These are phyloP conservation scores for Ceyx melanurus DNA, from an alignment of 2,113 vertebrate species.

Conservation along the genomic window DNA sequence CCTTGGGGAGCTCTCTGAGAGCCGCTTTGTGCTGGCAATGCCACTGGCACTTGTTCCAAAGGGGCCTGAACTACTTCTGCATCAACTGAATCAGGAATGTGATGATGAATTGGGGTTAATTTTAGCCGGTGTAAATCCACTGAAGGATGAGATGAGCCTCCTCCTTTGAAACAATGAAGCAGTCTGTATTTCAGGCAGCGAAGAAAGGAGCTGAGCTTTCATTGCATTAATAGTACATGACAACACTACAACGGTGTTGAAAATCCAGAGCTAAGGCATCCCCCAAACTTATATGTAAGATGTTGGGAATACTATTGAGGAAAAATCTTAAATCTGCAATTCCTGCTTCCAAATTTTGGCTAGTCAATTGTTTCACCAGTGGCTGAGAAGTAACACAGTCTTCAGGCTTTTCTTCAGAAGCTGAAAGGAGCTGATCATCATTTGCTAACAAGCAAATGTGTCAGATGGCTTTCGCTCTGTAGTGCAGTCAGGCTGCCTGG, in stretches of 20 bases:
- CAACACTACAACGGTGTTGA: background rate
- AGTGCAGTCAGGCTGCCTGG: background rate
- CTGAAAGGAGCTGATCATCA: background rate
- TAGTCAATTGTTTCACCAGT: fast-evolving
- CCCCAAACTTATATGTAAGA: background rate
- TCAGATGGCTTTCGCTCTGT: background rate
- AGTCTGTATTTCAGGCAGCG: background rate
- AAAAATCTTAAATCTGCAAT: background rate
- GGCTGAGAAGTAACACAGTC: background rate
- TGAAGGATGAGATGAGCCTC: background rate
- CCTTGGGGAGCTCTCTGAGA: background rate
- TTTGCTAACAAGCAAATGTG: background rate
- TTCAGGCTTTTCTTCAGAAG: background rate
- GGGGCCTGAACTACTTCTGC: background rate
- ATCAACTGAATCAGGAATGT: background rate
- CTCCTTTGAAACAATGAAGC: background rate
- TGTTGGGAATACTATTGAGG: background rate
- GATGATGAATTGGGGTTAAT: background rate
- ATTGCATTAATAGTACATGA: background rate
- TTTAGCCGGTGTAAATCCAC: background rate
- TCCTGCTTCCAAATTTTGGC: background rate
- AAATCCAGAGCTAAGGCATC: background rate
- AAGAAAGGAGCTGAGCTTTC: background rate
- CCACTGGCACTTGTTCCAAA: background rate
- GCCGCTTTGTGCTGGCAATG: background rate